These are phyloP conservation scores for Dichetophora obliterata DNA, from an alignment of 2,888 invertebrate species.

Conservation along the genomic window DNA sequence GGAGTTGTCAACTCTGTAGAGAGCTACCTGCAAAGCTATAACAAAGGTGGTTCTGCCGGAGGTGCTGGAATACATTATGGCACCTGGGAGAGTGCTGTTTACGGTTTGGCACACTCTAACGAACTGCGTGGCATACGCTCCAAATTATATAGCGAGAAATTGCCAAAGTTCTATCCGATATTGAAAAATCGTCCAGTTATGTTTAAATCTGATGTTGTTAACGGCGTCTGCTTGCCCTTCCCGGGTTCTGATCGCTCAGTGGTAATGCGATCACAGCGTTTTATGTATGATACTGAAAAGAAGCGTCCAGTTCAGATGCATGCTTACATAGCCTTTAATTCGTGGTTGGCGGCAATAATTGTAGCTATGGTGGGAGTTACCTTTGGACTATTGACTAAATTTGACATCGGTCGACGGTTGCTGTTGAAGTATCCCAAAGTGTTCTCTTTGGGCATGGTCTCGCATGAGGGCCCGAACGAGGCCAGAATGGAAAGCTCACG, in stretches of 20 bases:
- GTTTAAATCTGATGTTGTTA: constrained; percentile 71
- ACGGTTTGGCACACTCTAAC: constrained; percentile 77
- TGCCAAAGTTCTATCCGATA: constrained; percentile 76
- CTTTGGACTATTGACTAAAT: constrained; percentile 76
- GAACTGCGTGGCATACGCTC: constrained; percentile 78
- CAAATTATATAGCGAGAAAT: constrained; percentile 76
- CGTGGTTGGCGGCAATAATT: constrained; percentile 71
- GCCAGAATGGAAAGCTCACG: constrained; percentile 74
- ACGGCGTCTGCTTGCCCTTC: constrained; percentile 81
- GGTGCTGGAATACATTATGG: constrained; percentile 80
- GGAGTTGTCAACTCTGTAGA: constrained; percentile 83
- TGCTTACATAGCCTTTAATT: constrained; percentile 78
- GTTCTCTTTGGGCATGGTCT: constrained; percentile 80
- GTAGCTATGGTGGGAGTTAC: constrained; percentile 74
- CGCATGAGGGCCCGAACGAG: constrained; percentile 77
- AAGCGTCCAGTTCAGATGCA: constrained; percentile 84
- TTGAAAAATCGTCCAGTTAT: constrained; percentile 72
- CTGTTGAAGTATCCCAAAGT: constrained; percentile 78
- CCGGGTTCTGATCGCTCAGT: constrained; percentile 87
- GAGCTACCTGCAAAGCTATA: constrained; percentile 74
- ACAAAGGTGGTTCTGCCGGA: constrained; percentile 52
- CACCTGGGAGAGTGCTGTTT: constrained; percentile 90
- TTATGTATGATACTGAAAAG: constrained; percentile 77
- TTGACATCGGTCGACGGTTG: constrained; percentile 75
- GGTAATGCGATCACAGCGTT: constrained; percentile 84